phyloP scores from a whole-genome alignment of 2,888 invertebrate species.

The Habrosyne pyritoides region DNA sequence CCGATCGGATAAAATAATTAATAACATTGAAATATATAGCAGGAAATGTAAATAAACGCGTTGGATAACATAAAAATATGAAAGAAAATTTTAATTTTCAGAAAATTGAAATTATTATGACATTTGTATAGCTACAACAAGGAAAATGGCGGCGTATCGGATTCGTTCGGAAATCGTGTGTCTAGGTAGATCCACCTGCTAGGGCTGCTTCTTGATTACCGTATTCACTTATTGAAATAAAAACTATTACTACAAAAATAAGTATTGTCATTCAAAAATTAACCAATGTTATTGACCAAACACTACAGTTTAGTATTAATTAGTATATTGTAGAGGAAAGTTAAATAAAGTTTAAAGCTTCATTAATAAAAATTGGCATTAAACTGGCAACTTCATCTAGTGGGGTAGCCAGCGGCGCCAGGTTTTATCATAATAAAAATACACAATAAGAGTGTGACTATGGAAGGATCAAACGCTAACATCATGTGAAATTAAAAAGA shows the following conservation, averaged over 20 bases:
- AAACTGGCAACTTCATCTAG: background rate
- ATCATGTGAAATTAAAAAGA: too few species aligned
- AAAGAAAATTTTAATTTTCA: slow-evolving; percentile 72
- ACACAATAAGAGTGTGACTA: too few species aligned
- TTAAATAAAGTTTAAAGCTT: too few species aligned
- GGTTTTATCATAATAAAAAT: too few species aligned
- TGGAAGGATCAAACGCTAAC: too few species aligned
- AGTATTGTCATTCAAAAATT: background rate
- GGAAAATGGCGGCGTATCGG: slow-evolving; percentile 75
- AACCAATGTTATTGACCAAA: too few species aligned
- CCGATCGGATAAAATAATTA: slow-evolving; percentile 46
- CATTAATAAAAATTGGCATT: too few species aligned
- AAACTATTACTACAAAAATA: too few species aligned
- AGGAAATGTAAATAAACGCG: slow-evolving; percentile 52
- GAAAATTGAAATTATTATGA: slow-evolving; percentile 81
- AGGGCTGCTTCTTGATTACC: too few species aligned
- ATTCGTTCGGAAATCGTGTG: slow-evolving; percentile 36
- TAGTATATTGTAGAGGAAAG: too few species aligned
- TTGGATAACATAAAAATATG: slow-evolving; percentile 68
- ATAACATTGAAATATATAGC: slow-evolving; percentile 45
- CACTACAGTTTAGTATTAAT: too few species aligned
- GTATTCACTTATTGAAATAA: too few species aligned
- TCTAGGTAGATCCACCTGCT: slow-evolving; percentile 24
- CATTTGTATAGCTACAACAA: slow-evolving; percentile 83
- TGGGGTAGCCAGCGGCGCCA: background rate